Evolutionary conservation across 2,113 vertebrate genomes (phyloP), one percentile per base, ranked within the genome.

Genomic region (Jaculus jaculus): DNA sequence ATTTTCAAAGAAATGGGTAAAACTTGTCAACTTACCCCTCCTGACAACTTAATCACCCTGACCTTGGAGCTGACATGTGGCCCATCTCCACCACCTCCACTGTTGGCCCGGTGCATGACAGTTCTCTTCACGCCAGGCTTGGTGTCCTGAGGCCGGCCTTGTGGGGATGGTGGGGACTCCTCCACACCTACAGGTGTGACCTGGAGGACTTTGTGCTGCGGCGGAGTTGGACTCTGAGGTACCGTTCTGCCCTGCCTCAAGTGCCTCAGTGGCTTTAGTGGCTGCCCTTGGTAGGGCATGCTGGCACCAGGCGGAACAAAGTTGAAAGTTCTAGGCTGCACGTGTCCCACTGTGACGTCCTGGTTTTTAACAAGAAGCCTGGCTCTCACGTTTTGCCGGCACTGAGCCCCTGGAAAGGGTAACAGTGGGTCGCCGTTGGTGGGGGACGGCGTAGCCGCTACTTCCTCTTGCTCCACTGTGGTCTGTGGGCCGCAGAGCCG

Each of bases 31-130:
- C 99, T 99, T 98, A 99, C 99, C 99, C 97, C 98, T 97, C 98
- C 98, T 92, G 98, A 98, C 97, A 99, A 98, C 97, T 99, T 99
- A 98, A 99, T 99, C 88, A 99, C 98, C 97, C 99, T 98, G 98
- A 99, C 98, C 98, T 99, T 99, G 96, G 98, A 98, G 75, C 98
- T 98, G 93, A 98, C 97, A 95, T 98, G 99, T 15, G 98, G 98
- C 86, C 96, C 98, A 6, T 99, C 98, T 6, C 97, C 95, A 65
- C 97, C 97, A 37, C 95, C 91, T 74, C 91, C 94, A 87, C 97
- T 98, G 98, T 97, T 99, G 86, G 98, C 96, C 74, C 99, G 98
- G 97, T 99, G 99, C 99, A 99, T 99, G 91, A 99, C 99, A 65
- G 99, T 99, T 97, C 99, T 98, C 97, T 99, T 99, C 87, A 98